Base-by-base conservation (phyloP, 1,140 invertebrate species). In the Dinoponera quadriceps region DNA sequence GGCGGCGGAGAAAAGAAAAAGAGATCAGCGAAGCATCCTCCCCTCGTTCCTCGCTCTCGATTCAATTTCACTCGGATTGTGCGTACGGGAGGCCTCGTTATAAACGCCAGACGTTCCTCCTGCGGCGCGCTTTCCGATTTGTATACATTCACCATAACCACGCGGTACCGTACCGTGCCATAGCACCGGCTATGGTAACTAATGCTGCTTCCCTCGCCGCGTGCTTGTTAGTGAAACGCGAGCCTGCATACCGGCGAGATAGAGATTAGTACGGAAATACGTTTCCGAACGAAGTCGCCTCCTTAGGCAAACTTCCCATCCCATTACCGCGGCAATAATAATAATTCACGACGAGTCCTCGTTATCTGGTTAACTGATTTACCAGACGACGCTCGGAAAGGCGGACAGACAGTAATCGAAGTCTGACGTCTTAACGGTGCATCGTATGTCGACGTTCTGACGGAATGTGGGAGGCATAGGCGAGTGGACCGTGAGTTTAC, bases 181-280 rank as follows among this genome's bases (percentile, higher is more conserved):
- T 33, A 33, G 29, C 29, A 33, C 29, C 29, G 38, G 38, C 49
- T 55, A 78, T 18, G 22, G 14, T 57, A 80, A 80, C 63, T 69
- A 78, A 69, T 69, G 65, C 27, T 33, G 20, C 38, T 57, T 20
- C 48, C 18, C 20, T 44, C 51, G 71, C 5, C 38, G 25, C 29
- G 33, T 80, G 9, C 75, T 80, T 69, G 75, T 80, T 80, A 69
- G 63, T 22, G 54, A 48, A 69, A 69, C 33, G 65, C 75, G 25
- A 80, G 65, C 44, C 18, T 44, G 73, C 73, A 75, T 75, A 75
- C 73, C 44, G 14, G 9, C 55, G 29, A 33, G 73, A 80, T 80
- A 57, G 63, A 80, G 65, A 80, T 80, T 78, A 69, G 75, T 22
- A 51, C 51, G 51, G 65, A 80, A 80, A 69, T 80, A 69, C 63